Conservation (phyloP, 2,113 vertebrate species). For the Ameiurus melas region DNA sequence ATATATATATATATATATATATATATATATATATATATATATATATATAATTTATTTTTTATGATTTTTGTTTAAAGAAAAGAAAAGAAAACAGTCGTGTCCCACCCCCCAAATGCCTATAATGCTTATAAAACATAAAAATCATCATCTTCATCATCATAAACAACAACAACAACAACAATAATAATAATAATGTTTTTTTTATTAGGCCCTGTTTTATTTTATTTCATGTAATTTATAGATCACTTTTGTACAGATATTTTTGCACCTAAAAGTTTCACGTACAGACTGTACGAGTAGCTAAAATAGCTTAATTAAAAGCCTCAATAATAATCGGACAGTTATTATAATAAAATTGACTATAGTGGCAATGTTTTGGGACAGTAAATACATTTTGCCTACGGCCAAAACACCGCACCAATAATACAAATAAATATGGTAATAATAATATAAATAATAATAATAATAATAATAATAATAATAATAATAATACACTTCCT, state of each 20-base stretch:
- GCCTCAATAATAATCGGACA: neutral
- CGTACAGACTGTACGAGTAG: neutral
- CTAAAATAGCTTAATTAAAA: neutral
- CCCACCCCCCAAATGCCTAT: neutral
- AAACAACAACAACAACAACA: neutral
- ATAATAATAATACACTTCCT: neutral
- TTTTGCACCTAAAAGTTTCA: too few species aligned
- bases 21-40: too few species aligned
- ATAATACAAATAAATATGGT: neutral
- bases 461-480: neutral
- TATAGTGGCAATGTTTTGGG: neutral
- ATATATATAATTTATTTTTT: too few species aligned
- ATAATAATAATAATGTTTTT: neutral
- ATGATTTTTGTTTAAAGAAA: too few species aligned
- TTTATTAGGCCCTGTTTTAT: neutral
- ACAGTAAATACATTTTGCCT: neutral
- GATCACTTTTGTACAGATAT: too few species aligned
- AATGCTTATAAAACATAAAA: neutral
- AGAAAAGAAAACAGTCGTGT: too few species aligned
- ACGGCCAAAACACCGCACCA: neutral
- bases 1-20: too few species aligned
- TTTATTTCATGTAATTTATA: neutral
- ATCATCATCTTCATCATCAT: neutral
- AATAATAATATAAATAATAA: too few species aligned
- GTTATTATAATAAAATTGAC: neutral